These are phyloP conservation scores for Passer montanus DNA, from an alignment of 2,113 vertebrate species.

Conservation along the genomic window DNA sequence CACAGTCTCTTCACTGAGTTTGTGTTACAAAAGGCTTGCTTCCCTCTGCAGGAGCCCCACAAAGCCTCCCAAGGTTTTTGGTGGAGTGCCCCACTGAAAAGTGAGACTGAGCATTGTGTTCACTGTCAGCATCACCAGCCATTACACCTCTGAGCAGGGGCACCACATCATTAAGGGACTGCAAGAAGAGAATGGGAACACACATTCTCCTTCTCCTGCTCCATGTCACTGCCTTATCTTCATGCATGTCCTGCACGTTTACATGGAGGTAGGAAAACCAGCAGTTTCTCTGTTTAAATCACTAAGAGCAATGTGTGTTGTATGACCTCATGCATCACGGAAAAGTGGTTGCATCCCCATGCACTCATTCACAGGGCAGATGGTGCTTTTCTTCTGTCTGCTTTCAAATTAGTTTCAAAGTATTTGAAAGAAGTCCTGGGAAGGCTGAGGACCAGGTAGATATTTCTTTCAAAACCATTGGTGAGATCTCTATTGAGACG, in stretches of 20 bases:
- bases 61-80: neutral
- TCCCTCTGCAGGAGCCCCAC: neutral
- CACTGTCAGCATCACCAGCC: neutral
- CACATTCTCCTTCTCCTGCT: neutral
- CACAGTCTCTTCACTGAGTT: neutral
- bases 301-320: neutral
- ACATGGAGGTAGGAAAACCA: neutral
- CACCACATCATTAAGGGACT: accelerated
- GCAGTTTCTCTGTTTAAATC: neutral
- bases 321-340: accelerated
- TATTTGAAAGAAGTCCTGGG: neutral
- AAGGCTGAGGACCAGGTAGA: neutral
- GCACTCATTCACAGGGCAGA: neutral
- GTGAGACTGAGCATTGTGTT: neutral
- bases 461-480: neutral
- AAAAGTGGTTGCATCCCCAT: neutral
- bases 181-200: neutral
- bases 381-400: neutral
- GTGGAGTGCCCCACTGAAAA: neutral
- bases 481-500: neutral
- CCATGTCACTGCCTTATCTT: neutral
- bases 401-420: neutral
- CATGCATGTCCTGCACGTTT: neutral
- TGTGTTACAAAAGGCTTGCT: neutral
- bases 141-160: neutral